Evolutionary conservation across 2,888 invertebrate genomes (phyloP).

Genomic region (Cephalotes varians): DNA sequence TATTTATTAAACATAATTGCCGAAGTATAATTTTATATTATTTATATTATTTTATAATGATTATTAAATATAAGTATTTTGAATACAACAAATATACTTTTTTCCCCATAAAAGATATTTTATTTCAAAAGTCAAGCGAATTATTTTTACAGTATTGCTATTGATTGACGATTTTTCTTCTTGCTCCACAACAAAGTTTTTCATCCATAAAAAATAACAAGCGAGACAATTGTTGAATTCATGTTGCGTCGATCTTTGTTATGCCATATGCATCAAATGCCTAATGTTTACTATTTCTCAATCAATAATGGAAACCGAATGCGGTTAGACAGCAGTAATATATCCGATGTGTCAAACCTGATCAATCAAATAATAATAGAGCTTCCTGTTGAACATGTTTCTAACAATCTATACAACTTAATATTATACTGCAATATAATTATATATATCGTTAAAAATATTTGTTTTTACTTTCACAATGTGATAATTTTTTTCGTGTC

Average conservation of each 20-base stretch:
- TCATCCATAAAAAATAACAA: conserved; percentile 23
- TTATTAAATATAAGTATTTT: not conserved
- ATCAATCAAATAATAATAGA: conserved; percentile 7
- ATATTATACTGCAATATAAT: not conserved
- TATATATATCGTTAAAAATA: not conserved
- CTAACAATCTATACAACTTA: not conserved
- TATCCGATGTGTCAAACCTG: not conserved
- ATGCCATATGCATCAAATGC: not conserved
- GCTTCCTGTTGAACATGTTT: not conserved
- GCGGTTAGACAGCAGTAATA: conserved; percentile 30
- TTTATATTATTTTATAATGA: not conserved
- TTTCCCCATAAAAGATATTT: not conserved
- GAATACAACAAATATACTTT: not conserved
- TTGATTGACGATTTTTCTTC: not conserved
- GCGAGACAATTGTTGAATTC: not conserved
- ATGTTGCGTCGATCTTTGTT: not conserved
- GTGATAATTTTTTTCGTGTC: too few species aligned
- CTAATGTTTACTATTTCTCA: not conserved
- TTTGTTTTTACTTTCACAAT: not conserved
- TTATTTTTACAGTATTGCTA: not conserved
- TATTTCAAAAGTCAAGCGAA: not conserved
- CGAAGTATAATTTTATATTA: not conserved
- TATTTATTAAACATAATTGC: not conserved
- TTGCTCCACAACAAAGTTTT: not conserved
- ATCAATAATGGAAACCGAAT: conserved; percentile 25